Base-by-base conservation (phyloP, 2,797 vertebrate genomes). In the Danio jaintianensis region DNA sequence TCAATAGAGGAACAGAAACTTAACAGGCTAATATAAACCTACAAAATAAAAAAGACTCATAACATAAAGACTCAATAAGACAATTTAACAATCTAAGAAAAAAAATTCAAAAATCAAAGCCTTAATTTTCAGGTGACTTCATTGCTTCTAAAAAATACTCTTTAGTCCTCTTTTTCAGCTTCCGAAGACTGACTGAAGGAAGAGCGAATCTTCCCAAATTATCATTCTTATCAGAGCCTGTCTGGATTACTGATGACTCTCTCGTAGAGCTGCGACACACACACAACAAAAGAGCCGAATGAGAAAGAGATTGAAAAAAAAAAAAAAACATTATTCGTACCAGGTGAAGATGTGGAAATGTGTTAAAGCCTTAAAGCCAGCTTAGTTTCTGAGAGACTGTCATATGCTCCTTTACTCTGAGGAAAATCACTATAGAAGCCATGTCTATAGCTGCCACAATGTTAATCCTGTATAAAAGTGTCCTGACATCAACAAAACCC, bases 131-230 rank as follows among this genome's bases (percentile, higher is more conserved):
- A 15, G 16, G 45, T 20, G 45, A 83, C 85, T 84, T 85, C 76
- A 86, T 88, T 89, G 81, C 82, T 78, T 86, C 79, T 86, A 68
- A 67, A n/a, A 80, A 87, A 85, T 86, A 88, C 4, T 48, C 18
- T 38, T 52, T 20, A 15, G 15, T 38, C 12, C 79, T 52, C 69
- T 20, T 59, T 38, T 74, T 38, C 7, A 50, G 18, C 29, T 56
- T 22, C 45, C 56, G 22, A 45, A 69, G 66, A 63, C 81, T 18
- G 62, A 79, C 15, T 4, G 29, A 52, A 59, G 36, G 29, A 75
- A 75, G 40, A 63, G 70, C 52, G 40, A 43, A 56, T 58, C 71
- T 75, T 52, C 52, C 52, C 59, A 59, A 78, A 79, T 83, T 48
- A 75, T 74, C 71, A 82, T 74, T 82, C 81, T 70, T 78, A 73